Percentiles rank a stretch among this genome's conserved stretches.
These are phyloP conservation scores for Pterocles burchelli DNA, from an alignment of 2,113 vertebrate genomes.

Conservation along the genomic window DNA sequence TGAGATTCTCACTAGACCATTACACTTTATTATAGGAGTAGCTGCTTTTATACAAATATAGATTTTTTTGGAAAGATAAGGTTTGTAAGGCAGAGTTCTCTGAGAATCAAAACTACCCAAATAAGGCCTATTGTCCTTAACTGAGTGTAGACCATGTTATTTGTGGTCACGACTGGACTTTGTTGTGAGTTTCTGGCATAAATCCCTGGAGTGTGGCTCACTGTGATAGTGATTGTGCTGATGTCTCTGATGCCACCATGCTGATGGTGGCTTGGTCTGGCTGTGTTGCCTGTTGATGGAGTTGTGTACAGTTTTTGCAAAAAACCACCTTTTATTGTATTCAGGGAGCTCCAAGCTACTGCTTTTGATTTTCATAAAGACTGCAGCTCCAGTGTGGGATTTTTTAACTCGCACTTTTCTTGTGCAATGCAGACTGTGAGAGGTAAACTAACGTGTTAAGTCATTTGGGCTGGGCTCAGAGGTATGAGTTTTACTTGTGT, in stretches of 20 bases:
- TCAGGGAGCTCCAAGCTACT: background rate
- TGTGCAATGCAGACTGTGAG: background rate
- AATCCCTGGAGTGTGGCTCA: background rate
- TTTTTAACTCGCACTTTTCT: background rate
- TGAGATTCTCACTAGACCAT: background rate
- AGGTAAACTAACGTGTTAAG: background rate
- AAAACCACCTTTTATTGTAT: fast-evolving
- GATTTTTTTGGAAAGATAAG: background rate
- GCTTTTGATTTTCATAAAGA: background rate
- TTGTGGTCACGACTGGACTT: background rate
- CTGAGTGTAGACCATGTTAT: background rate
- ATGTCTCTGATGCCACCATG: background rate
- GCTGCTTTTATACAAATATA: background rate
- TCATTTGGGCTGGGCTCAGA: background rate
- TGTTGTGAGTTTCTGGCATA: background rate
- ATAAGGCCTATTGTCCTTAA: background rate
- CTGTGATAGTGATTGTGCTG: fast-evolving
- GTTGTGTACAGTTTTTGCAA: background rate
- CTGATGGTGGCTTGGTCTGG: background rate
- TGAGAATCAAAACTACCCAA: background rate
- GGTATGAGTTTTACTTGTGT: background rate
- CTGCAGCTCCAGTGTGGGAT: background rate
- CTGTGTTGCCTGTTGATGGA: background rate
- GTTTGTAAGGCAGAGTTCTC: background rate
- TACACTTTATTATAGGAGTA: background rate